Evolutionary conservation across 2,113 vertebrate genomes (phyloP), one percentile per base, ranked within the genome.

Genomic region (Madoqua kirkii): DNA sequence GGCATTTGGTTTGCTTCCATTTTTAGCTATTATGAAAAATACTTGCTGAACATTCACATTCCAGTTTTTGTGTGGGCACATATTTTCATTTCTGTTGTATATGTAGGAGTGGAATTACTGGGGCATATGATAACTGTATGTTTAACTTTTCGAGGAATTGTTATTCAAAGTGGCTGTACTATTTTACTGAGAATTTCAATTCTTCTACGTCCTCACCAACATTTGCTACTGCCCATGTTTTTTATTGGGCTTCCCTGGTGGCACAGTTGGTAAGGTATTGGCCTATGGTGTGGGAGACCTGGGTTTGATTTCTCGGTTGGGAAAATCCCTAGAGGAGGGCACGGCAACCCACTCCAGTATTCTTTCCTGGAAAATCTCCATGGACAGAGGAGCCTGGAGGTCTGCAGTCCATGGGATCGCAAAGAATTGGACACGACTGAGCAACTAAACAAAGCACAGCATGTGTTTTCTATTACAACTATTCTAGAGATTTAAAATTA

Each of bases 91-190:
- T 94, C 52, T 94, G n/a, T n/a, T 81, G 25, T 36, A 60, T 36
- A 45, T 13, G 12, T 91, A 82, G 36, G 60, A 83, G 3, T 88
- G 43, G 71, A 81, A 74, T 62, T 91, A n/a, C 52, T 87, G 60
- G 83, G 21, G 43, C 82, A 74, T 57, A 45, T 29, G 5, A 23
- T 87, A 91, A 60, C n/a, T 48, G n/a, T 17, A 52, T 36, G n/a
- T 62, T 62, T 62, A 94, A 78, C 45, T 96, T 87, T 91, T 88
- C 48, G 6, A 91, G 74, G 88, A 83, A 83, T 76, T 40, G 60
- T 87, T 87, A 64, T 79, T 96, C 87, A 45, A 87, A 96, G 23
- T 54, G 52, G 21, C 71, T 54, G 3, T 8, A 59, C 25, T 54
- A 62, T 87, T 87, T 94, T 74, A 29, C 43, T 91, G 60, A 94